phyloP scores from a whole-genome alignment of 1,140 invertebrate species.

The Leptopilina clavipes region DNA sequence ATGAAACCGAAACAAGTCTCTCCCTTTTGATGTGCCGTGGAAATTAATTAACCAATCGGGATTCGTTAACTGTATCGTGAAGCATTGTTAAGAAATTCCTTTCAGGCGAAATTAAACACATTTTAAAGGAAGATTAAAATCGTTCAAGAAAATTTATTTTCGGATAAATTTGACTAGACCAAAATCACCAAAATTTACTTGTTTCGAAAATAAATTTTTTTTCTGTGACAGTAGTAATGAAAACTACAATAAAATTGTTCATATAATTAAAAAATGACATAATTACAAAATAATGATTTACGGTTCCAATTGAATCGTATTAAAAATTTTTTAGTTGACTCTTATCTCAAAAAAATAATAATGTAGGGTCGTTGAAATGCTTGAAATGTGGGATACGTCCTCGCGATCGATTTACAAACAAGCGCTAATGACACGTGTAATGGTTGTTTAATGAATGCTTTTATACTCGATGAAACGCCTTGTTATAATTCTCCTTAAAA shows the following conservation, averaged over 20 bases:
- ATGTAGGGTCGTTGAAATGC: constrained; percentile 20
- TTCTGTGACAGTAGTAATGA: no score
- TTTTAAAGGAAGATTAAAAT: no score
- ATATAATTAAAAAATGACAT: no score
- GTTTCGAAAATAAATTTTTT: no score
- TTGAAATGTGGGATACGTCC: constrained; percentile 39
- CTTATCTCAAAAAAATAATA: not conserved
- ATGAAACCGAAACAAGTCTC: constrained; percentile 27
- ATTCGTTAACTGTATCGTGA: constrained; percentile 38
- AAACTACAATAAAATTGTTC: no score
- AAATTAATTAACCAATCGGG: constrained; percentile 47
- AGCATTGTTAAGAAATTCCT: constrained; percentile 1
- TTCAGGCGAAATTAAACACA: no score
- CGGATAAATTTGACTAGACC: no score
- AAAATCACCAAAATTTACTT: no score
- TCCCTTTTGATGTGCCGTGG: constrained; percentile 43
- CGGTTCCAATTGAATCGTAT: not conserved
- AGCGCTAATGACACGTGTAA: constrained; percentile 41
- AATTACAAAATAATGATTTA: no score
- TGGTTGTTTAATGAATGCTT: constrained; percentile 37
- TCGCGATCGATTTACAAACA: constrained; percentile 41
- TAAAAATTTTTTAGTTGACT: not conserved
- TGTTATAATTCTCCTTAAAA: not conserved
- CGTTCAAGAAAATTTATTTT: no score
- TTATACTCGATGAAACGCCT: not conserved